These are phyloP conservation scores for Fabriciana adippe DNA, from an alignment of 2,888 invertebrate species.

Conservation along the genomic window DNA sequence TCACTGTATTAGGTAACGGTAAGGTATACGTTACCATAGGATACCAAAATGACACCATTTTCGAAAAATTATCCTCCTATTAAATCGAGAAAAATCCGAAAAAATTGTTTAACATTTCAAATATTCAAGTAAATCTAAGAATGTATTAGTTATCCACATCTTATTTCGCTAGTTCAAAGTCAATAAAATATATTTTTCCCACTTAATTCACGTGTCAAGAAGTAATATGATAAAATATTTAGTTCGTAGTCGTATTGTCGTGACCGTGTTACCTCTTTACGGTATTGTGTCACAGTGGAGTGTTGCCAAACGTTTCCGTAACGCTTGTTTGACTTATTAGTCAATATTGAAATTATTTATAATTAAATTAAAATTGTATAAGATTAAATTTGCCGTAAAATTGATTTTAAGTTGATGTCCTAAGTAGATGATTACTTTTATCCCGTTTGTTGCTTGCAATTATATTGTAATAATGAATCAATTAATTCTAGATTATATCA, in stretches of 20 bases:
- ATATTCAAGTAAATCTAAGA: no score
- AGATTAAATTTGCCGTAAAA: neutral
- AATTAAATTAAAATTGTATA: conserved; percentile 5
- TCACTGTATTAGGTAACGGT: no score
- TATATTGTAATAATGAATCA: neutral
- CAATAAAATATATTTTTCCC: neutral
- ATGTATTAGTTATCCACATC: no score
- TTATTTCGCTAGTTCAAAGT: neutral
- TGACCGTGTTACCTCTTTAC: conserved; percentile 28
- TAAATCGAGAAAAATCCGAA: no score
- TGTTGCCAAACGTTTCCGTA: conserved; percentile 29
- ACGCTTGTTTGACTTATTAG: conserved; percentile 5
- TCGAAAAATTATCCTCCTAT: no score
- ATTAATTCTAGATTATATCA: no score
- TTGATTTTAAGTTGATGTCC: neutral
- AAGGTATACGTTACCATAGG: no score
- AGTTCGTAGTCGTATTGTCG: conserved; percentile 13
- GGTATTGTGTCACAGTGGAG: conserved; percentile 25
- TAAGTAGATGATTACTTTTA: no score
- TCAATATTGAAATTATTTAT: conserved; percentile 2
- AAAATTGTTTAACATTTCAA: no score
- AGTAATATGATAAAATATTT: conserved; percentile 19
- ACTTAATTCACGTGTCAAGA: conserved; percentile 5
- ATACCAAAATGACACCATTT: no score
- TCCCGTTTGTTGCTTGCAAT: neutral